phyloP scores from a whole-genome alignment of 2,888 invertebrate genomes.

The Nasonia oneida region DNA sequence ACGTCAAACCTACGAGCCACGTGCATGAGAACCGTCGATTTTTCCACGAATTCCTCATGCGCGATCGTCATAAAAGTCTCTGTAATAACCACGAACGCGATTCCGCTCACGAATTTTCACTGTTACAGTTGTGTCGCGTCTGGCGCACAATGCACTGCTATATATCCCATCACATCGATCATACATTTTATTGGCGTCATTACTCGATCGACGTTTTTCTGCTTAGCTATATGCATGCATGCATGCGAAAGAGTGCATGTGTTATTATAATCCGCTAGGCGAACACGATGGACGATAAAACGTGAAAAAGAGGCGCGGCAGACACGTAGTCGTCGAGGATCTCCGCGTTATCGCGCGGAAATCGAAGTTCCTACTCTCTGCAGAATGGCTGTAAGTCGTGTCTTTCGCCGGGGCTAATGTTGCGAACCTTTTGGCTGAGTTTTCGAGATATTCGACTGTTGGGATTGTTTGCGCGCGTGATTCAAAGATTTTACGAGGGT shows the following conservation, averaged over 20 bases:
- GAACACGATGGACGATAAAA: slow-evolving; percentile 17
- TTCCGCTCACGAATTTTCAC: slow-evolving; percentile 40
- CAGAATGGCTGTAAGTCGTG: background rate
- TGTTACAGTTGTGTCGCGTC: slow-evolving; percentile 34
- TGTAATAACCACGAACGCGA: background rate
- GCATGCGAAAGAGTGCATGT: background rate
- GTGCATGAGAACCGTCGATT: slow-evolving; percentile 19
- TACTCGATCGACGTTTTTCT: slow-evolving; percentile 39
- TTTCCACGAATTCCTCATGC: slow-evolving; percentile 10
- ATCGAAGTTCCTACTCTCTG: slow-evolving; percentile 12
- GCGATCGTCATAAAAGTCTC: background rate
- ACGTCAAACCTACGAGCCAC: background rate
- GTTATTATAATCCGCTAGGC: slow-evolving; percentile 21
- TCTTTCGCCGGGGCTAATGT: slow-evolving; percentile 2
- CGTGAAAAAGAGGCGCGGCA: slow-evolving; percentile 36
- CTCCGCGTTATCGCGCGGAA: slow-evolving; percentile 1
- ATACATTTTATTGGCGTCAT: slow-evolving; percentile 52
- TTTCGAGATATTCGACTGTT: background rate
- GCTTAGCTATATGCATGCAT: background rate
- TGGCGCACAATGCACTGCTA: slow-evolving; percentile 24
- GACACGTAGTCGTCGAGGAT: slow-evolving; percentile 8
- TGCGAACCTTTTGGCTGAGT: slow-evolving; percentile 1
- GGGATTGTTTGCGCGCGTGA: background rate
- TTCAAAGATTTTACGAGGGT: background rate
- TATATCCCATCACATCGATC: slow-evolving; percentile 45